Evolutionary conservation across 2,113 vertebrate species (phyloP), one percentile per base, ranked within the genome.

Genomic region (Oriolus oriolus): DNA sequence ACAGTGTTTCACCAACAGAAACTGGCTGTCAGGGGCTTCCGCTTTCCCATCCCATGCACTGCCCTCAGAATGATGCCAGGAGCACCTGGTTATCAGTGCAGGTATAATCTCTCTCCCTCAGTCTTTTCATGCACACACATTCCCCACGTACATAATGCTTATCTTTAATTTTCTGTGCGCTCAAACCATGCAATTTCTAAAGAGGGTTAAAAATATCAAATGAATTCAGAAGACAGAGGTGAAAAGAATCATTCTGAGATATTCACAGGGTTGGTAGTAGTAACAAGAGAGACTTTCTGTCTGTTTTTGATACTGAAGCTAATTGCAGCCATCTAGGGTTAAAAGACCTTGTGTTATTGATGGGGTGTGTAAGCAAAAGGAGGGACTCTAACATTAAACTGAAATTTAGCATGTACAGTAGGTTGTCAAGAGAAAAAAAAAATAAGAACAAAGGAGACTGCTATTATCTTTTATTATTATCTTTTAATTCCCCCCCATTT

Each of bases 391-490:
- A 77, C 80, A 60, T 95, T 94, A 87, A 95, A 84, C 87, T 92
- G 92, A 91, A 97, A 93, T 89, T 96, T 96, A 95, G 82, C 79
- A 89, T 85, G 87, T 97, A 79, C 89, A 78, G 89, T 87, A 87
- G 88, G 70, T 75, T 96, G 94, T 94, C 92, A 93, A 90, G 92
- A 94, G 76, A 91, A 92, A 92, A 91, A 92, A 92, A 92, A 96
- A 96, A 90, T 70, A 96, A 93, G 97, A 96, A 97, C 92, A 96
- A 97, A 96, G 66, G 76, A 96, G 69, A 80, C 94, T 95, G 59
- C 89, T 96, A 96, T 95, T 97, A 97, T 97, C 94, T 96, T 82
- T 97, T 94, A 89, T 85, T 96, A 80, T 95, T 97, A 97, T 97
- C 97, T 97, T 96, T 96, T 94, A 90, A 97, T 96, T 68, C 91